Conservation (phyloP, 2,113 vertebrate genomes). For the Bos javanicus region DNA sequence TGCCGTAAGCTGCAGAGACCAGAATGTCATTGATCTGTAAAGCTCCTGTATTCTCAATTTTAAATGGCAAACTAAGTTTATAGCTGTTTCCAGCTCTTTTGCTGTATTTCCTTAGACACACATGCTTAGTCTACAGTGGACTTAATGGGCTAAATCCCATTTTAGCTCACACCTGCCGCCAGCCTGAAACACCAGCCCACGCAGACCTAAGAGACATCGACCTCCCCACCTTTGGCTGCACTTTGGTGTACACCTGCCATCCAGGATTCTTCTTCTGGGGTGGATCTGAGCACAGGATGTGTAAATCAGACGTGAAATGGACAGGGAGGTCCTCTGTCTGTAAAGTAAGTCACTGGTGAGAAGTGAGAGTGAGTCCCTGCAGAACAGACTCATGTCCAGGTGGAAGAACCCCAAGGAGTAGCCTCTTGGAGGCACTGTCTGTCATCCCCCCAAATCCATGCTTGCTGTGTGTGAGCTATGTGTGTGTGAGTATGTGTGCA, state of each 20-base stretch:
- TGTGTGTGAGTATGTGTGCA: background rate
- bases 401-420: accelerated
- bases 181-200: conserved; percentile 93
- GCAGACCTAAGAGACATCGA: conserved; percentile 94
- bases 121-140: accelerated
- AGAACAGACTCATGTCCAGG: background rate
- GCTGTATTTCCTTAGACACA: background rate
- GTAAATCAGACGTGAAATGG: conserved; percentile 95
- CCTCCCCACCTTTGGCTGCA: conserved; percentile 94
- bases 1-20: background rate
- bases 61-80: background rate
- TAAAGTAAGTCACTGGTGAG: conserved; percentile 66
- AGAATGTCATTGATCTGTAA: background rate
- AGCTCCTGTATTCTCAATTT: background rate
- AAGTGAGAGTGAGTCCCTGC: accelerated
- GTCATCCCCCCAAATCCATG: background rate
- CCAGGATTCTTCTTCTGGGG: conserved; percentile 95
- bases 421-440: accelerated
- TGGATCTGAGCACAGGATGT: conserved; percentile 94
- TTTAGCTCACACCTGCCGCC: conserved; percentile 94
- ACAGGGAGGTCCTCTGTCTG: conserved; percentile 96
- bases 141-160: conserved; percentile 40
- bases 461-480: background rate
- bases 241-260: conserved; percentile 95
- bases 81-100: background rate